Evolutionary conservation across 2,113 vertebrate genomes (phyloP).

Genomic region (Rhodinocichla rosea): DNA sequence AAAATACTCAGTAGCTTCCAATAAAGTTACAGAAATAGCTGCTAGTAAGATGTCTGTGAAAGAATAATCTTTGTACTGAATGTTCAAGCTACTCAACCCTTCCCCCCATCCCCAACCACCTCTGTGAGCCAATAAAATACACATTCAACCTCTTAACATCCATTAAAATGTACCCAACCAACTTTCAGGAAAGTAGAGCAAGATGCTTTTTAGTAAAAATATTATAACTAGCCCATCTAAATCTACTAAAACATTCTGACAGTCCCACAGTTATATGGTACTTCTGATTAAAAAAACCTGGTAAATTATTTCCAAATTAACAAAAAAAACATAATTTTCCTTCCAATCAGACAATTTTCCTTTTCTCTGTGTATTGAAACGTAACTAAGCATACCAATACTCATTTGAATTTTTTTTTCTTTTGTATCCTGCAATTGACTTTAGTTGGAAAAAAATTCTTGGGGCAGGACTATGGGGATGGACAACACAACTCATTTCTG

Average conservation of each 20-base stretch:
- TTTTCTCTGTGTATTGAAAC: neutral
- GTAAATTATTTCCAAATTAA: neutral
- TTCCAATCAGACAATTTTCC: neutral
- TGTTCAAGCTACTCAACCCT: neutral
- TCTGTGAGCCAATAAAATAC: neutral
- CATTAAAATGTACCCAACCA: neutral
- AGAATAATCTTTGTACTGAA: neutral
- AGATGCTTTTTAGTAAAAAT: neutral
- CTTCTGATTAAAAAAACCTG: neutral
- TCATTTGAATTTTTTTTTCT: neutral
- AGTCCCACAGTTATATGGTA: neutral
- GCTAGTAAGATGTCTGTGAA: neutral
- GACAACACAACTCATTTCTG: neutral
- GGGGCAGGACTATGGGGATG: fast-evolving
- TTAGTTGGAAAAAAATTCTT: neutral
- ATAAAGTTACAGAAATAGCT: neutral
- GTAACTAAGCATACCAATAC: neutral
- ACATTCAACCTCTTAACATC: neutral
- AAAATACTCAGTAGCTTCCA: neutral
- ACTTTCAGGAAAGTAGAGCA: neutral
- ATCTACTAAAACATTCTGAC: neutral
- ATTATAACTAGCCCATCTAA: neutral
- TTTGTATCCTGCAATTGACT: neutral
- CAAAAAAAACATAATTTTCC: neutral
- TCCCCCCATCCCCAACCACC: neutral